Conservation (phyloP, 2,888 invertebrate species). For the Stegana nigrithorax region DNA sequence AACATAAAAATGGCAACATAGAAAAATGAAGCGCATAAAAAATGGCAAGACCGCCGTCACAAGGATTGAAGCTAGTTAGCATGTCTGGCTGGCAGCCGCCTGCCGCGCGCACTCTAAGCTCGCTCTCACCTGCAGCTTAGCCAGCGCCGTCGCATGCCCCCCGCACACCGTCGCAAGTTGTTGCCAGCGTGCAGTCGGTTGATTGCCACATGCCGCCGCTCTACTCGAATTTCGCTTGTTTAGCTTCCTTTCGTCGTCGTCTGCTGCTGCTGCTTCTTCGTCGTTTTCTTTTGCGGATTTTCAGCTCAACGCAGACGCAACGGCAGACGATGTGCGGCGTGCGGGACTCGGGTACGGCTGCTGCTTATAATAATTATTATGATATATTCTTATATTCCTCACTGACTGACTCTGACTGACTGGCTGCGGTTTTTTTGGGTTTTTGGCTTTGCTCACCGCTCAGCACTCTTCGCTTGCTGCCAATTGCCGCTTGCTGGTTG, state of each 20-base stretch:
- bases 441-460: too few species aligned
- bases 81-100: constrained; percentile 16
- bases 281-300: constrained; percentile 10
- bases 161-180: constrained; percentile 1
- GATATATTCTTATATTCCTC: constrained; percentile 32
- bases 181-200: constrained; percentile 20
- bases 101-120: neutral
- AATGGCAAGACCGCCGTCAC: constrained; percentile 23
- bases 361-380: constrained; percentile 44
- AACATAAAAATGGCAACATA: neutral
- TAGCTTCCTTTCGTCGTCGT: constrained; percentile 30
- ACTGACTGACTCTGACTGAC: constrained; percentile 13
- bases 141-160: neutral
- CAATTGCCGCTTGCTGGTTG: too few species aligned
- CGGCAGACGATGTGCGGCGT: neutral
- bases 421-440: constrained; percentile 1
- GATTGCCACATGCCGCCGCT: constrained; percentile 55
- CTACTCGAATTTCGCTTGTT: constrained; percentile 51
- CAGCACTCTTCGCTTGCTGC: too few species aligned
- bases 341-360: constrained; percentile 14
- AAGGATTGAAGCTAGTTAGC: constrained; percentile 36
- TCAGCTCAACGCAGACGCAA: neutral
- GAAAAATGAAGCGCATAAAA: neutral
- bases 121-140: constrained; percentile 38
- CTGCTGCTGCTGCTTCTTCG: constrained; percentile 26